Conservation (phyloP, 1,140 invertebrate genomes). For the Eriocheir sinensis region DNA sequence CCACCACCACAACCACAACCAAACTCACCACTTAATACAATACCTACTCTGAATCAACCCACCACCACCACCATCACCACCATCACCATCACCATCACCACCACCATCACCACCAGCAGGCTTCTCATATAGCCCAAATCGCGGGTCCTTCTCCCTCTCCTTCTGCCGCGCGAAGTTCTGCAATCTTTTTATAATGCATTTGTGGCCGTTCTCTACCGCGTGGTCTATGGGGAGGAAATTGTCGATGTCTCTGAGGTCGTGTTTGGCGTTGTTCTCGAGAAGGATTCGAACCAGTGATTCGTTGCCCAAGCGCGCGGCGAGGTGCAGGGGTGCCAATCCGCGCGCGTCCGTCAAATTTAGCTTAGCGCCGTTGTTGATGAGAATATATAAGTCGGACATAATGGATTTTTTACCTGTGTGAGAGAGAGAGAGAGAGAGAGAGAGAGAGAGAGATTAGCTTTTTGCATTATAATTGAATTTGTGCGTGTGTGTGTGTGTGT, state of each 20-base stretch:
- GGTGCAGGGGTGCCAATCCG: conserved; percentile 76
- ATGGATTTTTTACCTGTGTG: conserved; percentile 74
- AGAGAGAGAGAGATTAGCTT: too few species aligned
- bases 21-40: background rate
- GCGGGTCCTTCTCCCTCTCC: conserved; percentile 56
- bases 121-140: conserved; percentile 9
- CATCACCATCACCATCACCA: background rate
- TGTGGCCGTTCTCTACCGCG: conserved; percentile 73
- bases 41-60: conserved; percentile 34
- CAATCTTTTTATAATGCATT: conserved; percentile 72
- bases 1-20: background rate
- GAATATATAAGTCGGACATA: conserved; percentile 77
- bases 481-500: background rate
- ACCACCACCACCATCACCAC: background rate
- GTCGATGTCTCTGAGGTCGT: conserved; percentile 70
- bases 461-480: too few species aligned
- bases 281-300: conserved; percentile 78
- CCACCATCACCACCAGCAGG: background rate
- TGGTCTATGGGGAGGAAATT: conserved; percentile 76
- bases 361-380: conserved; percentile 74
- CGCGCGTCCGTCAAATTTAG: conserved; percentile 63
- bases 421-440: background rate
- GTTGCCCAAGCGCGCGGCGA: conserved; percentile 74
- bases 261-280: conserved; percentile 67
- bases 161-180: conserved; percentile 47